Base-by-base conservation (phyloP, 2,888 invertebrate species). In the Periphyllus acericola region DNA sequence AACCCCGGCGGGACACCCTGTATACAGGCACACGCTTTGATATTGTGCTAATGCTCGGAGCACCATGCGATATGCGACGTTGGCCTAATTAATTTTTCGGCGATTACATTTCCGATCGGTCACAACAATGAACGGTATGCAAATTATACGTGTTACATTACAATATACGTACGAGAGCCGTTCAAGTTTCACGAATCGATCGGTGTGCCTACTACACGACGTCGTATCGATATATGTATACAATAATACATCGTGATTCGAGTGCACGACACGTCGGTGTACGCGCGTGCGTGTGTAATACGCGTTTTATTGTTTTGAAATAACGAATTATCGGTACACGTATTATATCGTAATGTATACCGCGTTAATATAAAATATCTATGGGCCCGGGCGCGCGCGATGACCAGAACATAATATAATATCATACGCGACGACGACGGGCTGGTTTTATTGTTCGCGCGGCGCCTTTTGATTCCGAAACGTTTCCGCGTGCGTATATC, bases 381-480 rank as follows among this genome's bases (percentile, higher is more conserved):
- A 46, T 46, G 21, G 60, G 25, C 6, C 21, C 19, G 19, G 19
- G 25, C 60, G 60, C 19, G 25, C 25, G 60, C 60, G 60, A 60
- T 60, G 60, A 25, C 60, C 60, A 60, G 60, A 60, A 60, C 11
- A 46, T 46, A 46, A 60, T 21, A 25, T 60, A 60, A 25, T 8
- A 60, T 52, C 46, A 11, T 5, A 46, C 46, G 14, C 52, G 5
- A 9, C 60, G 60, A 46, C 55, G 55, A 55, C 55, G 55, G 17
- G 21, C 25, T 25, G 68, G 3, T 55, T 55, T 29, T 34, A 46
- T 52, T 40, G 83, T 83, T 74, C 36, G 29, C n/a, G 83, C 83
- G 83, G 83, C 29, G 29, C 60, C 83, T 83, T 83, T 83, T 83
- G 36, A 83, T 29, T 72, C 5, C 29, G 9, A 55, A 40, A 14